phyloP scores from a whole-genome alignment of 2,888 invertebrate species.

The Macrophya annulata region DNA sequence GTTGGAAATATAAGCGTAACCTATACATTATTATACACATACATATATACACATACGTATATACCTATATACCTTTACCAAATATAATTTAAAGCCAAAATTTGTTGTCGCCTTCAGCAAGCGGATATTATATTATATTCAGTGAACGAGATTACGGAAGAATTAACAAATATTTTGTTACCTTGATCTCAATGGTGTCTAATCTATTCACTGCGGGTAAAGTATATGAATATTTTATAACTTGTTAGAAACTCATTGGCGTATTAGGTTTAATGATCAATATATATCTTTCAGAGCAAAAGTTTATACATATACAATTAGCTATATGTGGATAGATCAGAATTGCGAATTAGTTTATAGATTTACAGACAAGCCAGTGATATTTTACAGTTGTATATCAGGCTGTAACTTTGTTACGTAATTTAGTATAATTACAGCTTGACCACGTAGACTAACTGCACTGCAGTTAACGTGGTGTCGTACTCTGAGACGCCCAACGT shows the following conservation, averaged over 20 bases:
- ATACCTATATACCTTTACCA: not conserved
- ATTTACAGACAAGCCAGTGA: not conserved
- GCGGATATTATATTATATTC: not conserved
- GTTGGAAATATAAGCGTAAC: not conserved
- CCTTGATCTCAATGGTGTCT: not conserved
- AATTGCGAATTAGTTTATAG: not conserved
- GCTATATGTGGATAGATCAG: not conserved
- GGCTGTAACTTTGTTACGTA: conserved; percentile 24
- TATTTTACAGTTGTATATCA: conserved; percentile 18
- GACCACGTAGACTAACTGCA: conserved; percentile 28
- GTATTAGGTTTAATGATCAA: not conserved
- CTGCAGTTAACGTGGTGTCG: conserved; percentile 35
- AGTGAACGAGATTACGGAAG: not conserved
- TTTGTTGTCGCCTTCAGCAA: not conserved
- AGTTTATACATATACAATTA: not conserved
- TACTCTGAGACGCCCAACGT: conserved; percentile 39
- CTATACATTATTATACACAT: not conserved
- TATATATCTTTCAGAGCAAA: not conserved
- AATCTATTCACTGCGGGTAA: not conserved
- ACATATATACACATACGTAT: not conserved
- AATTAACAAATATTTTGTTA: not conserved
- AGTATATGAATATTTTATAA: not conserved
- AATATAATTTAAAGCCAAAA: not conserved
- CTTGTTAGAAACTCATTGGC: not conserved
- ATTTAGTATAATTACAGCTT: conserved; percentile 17